phyloP scores from a whole-genome alignment of 2,888 invertebrate species.

The Leucania comma region DNA sequence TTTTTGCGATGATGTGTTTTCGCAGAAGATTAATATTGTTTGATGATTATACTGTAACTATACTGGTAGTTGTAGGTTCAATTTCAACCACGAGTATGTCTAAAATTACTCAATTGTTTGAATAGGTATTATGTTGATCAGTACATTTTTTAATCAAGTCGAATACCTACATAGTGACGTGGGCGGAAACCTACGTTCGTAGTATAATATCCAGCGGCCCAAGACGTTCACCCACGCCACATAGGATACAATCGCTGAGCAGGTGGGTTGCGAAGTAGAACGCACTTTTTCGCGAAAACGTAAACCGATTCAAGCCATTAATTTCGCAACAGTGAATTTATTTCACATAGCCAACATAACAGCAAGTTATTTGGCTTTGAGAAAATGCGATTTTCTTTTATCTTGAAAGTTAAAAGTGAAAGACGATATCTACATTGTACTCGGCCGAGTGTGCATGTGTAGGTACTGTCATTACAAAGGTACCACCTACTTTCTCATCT shows the following conservation, averaged over 20 bases:
- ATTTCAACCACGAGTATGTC: neutral
- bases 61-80: neutral
- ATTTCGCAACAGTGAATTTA: conserved; percentile 61
- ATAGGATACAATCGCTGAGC: conserved; percentile 66
- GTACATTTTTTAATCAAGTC: conserved; percentile 27
- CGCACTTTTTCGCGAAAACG: conserved; percentile 67
- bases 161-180: conserved; percentile 37
- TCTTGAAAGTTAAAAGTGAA: conserved; percentile 60
- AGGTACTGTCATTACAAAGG: conserved; percentile 32
- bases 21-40: conserved; percentile 42
- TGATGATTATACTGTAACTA: conserved; percentile 8
- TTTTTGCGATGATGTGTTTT: conserved; percentile 45
- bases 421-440: conserved; percentile 53
- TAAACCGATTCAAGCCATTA: conserved; percentile 59
- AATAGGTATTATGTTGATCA: neutral
- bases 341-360: conserved; percentile 33
- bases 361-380: conserved; percentile 38
- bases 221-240: conserved; percentile 69
- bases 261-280: conserved; percentile 67
- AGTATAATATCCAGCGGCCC: conserved; percentile 63
- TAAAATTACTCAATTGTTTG: neutral
- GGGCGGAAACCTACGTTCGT: conserved; percentile 58
- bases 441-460: conserved; percentile 18
- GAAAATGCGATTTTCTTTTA: conserved; percentile 52
- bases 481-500: conserved; percentile 57